phyloP scores from a whole-genome alignment of 2,888 invertebrate genomes.

The Idaea aversata region DNA sequence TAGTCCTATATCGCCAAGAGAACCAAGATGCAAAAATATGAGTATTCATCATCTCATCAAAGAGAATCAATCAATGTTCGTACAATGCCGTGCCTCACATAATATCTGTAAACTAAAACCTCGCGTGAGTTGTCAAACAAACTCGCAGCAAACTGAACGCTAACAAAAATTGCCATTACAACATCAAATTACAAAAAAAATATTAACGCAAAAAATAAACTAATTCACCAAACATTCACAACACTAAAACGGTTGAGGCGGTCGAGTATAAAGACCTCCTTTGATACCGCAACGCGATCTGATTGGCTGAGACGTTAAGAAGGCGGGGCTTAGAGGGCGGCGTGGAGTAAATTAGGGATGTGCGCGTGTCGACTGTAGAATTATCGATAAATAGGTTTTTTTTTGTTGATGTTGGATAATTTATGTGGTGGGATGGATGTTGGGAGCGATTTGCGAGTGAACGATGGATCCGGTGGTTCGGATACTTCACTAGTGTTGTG shows the following conservation, averaged over 20 bases:
- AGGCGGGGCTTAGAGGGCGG: slow-evolving; percentile 63
- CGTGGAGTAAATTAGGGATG: slow-evolving; percentile 54
- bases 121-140: slow-evolving; percentile 69
- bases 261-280: slow-evolving; percentile 48
- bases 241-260: slow-evolving; percentile 69
- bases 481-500: slow-evolving; percentile 13
- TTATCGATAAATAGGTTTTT: slow-evolving; percentile 71
- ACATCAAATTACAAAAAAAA: slow-evolving; percentile 58
- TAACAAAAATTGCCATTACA: slow-evolving; percentile 50
- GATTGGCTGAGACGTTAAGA: slow-evolving; percentile 55
- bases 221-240: slow-evolving; percentile 49
- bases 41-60: slow-evolving; percentile 4
- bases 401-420: slow-evolving; percentile 57
- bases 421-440: slow-evolving; percentile 59
- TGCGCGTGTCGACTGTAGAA: slow-evolving; percentile 44
- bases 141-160: slow-evolving; percentile 30
- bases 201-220: slow-evolving; percentile 63
- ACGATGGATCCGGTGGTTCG: slow-evolving; percentile 42
- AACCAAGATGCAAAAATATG: slow-evolving; percentile 11
- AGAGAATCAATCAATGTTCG: slow-evolving; percentile 24
- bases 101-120: slow-evolving; percentile 27
- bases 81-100: slow-evolving; percentile 19
- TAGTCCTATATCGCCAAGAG: background rate
- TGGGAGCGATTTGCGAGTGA: slow-evolving; percentile 43
- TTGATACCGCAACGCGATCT: slow-evolving; percentile 36